Percentiles rank a stretch among this genome's conserved stretches.
These are phyloP conservation scores for Melieria picta DNA, from an alignment of 2,888 invertebrate species.

Conservation along the genomic window DNA sequence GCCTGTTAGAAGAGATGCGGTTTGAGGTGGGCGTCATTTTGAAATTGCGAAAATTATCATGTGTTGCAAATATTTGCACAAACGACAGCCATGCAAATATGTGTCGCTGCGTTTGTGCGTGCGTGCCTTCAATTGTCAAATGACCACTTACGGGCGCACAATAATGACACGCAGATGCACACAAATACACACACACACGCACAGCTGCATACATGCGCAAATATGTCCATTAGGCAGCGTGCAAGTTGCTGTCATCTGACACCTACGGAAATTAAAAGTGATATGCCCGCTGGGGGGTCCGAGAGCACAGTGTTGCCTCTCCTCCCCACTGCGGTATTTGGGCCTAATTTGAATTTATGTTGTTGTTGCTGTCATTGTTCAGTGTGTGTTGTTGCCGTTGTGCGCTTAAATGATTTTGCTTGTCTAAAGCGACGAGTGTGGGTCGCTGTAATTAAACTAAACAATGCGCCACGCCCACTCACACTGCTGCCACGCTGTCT, in stretches of 20 bases:
- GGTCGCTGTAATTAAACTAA: constrained; percentile 39
- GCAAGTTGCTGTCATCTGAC: constrained; percentile 31
- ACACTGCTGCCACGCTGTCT: neutral
- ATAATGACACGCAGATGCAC: constrained; percentile 1
- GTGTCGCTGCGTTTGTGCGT: neutral
- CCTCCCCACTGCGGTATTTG: neutral
- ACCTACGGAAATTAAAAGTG: constrained; percentile 43
- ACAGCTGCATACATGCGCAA: neutral
- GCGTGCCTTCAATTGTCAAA: constrained; percentile 26
- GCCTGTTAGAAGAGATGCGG: constrained; percentile 7
- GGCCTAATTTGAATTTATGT: constrained; percentile 43
- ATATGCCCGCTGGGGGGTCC: constrained; percentile 36
- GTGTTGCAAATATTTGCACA: constrained; percentile 40
- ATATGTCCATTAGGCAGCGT: constrained; percentile 11
- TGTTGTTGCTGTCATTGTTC: constrained; percentile 25
- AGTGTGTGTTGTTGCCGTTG: constrained; percentile 19
- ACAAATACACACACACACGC: neutral
- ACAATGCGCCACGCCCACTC: constrained; percentile 21
- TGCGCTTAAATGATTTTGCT: constrained; percentile 29
- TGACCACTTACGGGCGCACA: neutral
- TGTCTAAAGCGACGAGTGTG: constrained; percentile 8
- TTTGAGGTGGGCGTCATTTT: constrained; percentile 22
- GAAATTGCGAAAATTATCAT: constrained; percentile 37
- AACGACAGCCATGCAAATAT: neutral
- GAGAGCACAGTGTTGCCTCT: neutral